A percentile compares a stretch with the other conserved stretches of the same genome.
Conservation (phyloP, 1,140 invertebrate species). For the Adelges cooleyi region DNA sequence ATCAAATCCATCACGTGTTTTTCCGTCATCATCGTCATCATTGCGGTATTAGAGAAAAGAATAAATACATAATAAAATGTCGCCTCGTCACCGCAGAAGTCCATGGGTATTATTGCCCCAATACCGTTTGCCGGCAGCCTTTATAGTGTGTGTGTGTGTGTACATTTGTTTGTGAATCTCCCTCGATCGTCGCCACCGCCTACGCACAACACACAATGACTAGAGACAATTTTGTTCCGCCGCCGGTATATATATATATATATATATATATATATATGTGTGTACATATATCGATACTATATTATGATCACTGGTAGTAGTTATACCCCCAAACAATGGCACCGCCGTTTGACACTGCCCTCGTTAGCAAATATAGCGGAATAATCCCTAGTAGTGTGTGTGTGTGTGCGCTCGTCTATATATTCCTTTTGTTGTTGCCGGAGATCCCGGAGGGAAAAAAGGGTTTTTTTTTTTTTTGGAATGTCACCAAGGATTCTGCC, state of each 20-base stretch:
- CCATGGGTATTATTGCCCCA: slow-evolving; percentile 7
- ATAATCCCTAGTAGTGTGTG: neutral
- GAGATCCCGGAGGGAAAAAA: neutral
- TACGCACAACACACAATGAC: slow-evolving; percentile 16
- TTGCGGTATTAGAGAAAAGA: too few species aligned
- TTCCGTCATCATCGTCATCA: too few species aligned
- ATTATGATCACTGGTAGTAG: too few species aligned
- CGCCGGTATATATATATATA: neutral
- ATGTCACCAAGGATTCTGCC: neutral
- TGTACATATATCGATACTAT: neutral
- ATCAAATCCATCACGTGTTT: too few species aligned
- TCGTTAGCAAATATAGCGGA: slow-evolving; percentile 27
- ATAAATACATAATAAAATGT: neutral
- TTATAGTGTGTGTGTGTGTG: neutral
- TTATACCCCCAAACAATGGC: slow-evolving; percentile 4
- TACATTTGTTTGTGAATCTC: neutral
- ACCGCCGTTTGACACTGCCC: slow-evolving; percentile 18
- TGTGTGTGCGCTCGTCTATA: neutral
- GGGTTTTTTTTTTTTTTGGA: slow-evolving; percentile 6
- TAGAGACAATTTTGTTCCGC: slow-evolving; percentile 13
- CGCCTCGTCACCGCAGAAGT: slow-evolving; percentile 20
- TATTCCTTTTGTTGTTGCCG: too few species aligned
- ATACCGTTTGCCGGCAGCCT: neutral
- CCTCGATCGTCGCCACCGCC: neutral
- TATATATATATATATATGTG: too few species aligned